Evolutionary conservation across 2,797 vertebrate genomes (phyloP), one percentile per base, ranked within the genome.

Genomic region (Hephaestus fuliginosus): DNA sequence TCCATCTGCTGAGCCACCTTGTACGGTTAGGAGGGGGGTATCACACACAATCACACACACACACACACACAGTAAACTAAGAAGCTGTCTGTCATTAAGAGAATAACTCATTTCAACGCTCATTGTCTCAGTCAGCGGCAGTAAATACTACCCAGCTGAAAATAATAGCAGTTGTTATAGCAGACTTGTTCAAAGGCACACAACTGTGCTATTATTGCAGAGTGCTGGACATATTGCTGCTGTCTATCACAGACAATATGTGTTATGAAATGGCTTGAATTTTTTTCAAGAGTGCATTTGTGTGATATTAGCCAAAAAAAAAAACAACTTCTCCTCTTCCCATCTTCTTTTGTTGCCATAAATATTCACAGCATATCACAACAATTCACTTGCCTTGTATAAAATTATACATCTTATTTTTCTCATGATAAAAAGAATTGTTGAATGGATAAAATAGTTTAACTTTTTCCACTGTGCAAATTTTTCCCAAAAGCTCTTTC

Each of bases 1-100:
- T 89, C 89, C 90, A 92, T 93, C 91, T 94, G 91, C 76, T 86
- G 60, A 36, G 58, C 78, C 85, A 81, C 86, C 71, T 91, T 90
- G 87, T 84, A 58, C 4, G 8, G 80, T 84, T 58, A 68, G 69
- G 74, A 76, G 74, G 76, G 76, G 80, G 71, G 70, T 68, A 44
- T 68, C 48, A 22, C 68, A 81, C 48, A 70, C 30, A 33, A 3
- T 33, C 78, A 73, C 51, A 5, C 39, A 7, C 70, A 62, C 73
- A 22, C 65, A 30, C 56, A 49, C 71, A 64, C 68, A 81, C n/a
- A 53, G 17, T 74, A 74, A 65, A 76, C 74, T 68, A 62, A 66
- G 78, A 79, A 80, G 63, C 66, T 68, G 82, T 82, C 83, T 82
- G 73, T 86, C 68, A 83, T 78, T 68, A 84, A 61, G 76, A 81